These are phyloP conservation scores for Cataglyphis rosenhaueri DNA, from an alignment of 2,888 invertebrate species.

Conservation along the genomic window DNA sequence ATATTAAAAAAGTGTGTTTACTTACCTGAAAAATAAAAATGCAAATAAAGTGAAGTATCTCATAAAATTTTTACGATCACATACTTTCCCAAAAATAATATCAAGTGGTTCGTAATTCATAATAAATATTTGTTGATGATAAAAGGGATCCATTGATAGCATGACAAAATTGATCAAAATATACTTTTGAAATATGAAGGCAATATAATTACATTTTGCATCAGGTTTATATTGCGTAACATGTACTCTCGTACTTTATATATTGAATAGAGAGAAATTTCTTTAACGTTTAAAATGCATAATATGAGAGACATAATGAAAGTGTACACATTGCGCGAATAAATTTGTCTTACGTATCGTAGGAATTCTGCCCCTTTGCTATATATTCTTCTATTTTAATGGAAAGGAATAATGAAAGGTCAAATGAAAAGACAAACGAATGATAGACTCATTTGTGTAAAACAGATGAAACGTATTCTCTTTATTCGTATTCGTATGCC, in stretches of 20 bases:
- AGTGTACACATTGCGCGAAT: constrained; percentile 16
- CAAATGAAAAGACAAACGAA: constrained; percentile 52
- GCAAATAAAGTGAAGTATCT: constrained; percentile 12
- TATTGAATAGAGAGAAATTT: constrained; percentile 40
- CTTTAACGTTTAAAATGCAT: constrained; percentile 50
- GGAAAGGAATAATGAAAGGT: constrained; percentile 45
- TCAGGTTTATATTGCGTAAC: background rate
- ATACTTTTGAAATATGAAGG: background rate
- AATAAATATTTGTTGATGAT: background rate
- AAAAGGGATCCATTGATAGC: background rate
- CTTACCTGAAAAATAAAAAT: constrained; percentile 29
- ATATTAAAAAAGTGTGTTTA: constrained; percentile 13
- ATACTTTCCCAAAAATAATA: background rate
- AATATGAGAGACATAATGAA: constrained; percentile 46
- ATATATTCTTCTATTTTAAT: constrained; percentile 56
- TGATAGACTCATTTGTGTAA: constrained; percentile 73
- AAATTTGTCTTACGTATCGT: constrained; percentile 68
- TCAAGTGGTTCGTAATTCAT: background rate
- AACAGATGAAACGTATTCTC: constrained; percentile 82
- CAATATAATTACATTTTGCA: background rate
- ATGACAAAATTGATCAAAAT: background rate
- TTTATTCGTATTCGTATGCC: constrained; percentile 74
- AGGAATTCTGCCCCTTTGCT: constrained; percentile 63
- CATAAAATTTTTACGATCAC: background rate
- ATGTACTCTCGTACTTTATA: background rate